Percentiles rank a stretch among this genome's conserved stretches.
Conservation (phyloP, 2,797 vertebrate genomes). For the Sebastes miniatus region DNA sequence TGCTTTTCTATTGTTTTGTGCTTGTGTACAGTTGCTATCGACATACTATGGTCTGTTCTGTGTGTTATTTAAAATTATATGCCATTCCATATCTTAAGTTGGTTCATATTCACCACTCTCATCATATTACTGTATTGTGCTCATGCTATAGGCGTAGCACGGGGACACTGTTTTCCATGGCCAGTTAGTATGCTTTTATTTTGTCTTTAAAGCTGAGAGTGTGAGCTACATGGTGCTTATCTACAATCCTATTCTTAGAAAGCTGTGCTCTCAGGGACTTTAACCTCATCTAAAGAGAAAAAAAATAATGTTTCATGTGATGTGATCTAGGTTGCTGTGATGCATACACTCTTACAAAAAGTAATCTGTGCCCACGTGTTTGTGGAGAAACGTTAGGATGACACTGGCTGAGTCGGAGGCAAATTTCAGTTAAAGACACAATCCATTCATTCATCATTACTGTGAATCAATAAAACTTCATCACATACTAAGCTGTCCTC, state of each 20-base stretch:
- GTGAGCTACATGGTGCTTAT: constrained; percentile 58
- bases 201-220: constrained; percentile 61
- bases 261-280: constrained; percentile 78
- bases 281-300: constrained; percentile 62
- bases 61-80: constrained; percentile 73
- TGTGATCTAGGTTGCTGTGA: constrained; percentile 67
- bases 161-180: constrained; percentile 54
- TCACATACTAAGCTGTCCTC: constrained; percentile 60
- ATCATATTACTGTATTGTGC: constrained; percentile 68
- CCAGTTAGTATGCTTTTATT: constrained; percentile 59
- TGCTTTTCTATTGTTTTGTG: constrained; percentile 50
- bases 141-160: constrained; percentile 44
- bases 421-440: constrained; percentile 46
- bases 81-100: constrained; percentile 44
- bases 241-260: constrained; percentile 58
- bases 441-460: constrained; percentile 78
- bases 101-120: constrained; percentile 55
- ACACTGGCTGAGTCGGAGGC: constrained; percentile 64
- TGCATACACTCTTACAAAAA: constrained; percentile 17
- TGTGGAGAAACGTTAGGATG: constrained; percentile 29
- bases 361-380: constrained; percentile 41
- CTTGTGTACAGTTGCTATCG: constrained; percentile 61
- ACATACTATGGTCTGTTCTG: constrained; percentile 59
- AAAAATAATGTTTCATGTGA: constrained; percentile 46
- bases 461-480: constrained; percentile 84